Evolutionary conservation across 2,797 vertebrate genomes (phyloP).

Genomic region (Mus caroli): DNA sequence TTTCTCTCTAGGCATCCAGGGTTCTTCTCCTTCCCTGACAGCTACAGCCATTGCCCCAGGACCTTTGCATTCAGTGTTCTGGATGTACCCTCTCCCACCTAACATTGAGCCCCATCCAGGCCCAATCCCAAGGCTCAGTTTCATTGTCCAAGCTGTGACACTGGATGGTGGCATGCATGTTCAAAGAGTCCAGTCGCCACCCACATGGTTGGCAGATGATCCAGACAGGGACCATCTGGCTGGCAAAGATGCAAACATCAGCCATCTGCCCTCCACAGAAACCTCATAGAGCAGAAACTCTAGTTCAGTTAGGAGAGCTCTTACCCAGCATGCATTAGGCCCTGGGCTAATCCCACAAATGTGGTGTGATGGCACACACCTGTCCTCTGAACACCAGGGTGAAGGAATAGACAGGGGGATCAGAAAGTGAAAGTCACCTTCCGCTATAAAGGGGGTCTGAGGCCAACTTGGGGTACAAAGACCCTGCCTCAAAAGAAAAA

Average conservation of each 20-base stretch:
- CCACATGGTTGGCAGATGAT: background rate
- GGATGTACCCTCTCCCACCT: too few relatives aligned
- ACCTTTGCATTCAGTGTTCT: background rate
- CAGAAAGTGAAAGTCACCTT: background rate
- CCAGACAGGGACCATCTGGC: background rate
- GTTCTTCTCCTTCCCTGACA: background rate
- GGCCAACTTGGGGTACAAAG: background rate
- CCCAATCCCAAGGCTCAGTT: background rate
- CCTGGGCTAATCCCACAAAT: background rate
- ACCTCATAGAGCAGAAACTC: too few relatives aligned
- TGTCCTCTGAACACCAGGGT: background rate
- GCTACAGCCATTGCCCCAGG: background rate
- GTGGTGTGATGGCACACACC: background rate
- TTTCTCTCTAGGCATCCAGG: rapidly evolving
- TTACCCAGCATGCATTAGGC: background rate
- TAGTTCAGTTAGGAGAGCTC: background rate
- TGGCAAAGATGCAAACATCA: background rate
- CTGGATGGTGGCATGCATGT: rapidly evolving
- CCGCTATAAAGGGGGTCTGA: background rate
- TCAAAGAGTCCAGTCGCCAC: background rate
- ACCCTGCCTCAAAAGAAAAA: background rate
- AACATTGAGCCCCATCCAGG: too few relatives aligned
- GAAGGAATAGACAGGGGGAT: background rate
- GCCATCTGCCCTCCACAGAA: background rate
- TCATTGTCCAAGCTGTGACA: background rate